Conservation (phyloP, 1,140 invertebrate genomes). For the Agraylea sexmaculata region DNA sequence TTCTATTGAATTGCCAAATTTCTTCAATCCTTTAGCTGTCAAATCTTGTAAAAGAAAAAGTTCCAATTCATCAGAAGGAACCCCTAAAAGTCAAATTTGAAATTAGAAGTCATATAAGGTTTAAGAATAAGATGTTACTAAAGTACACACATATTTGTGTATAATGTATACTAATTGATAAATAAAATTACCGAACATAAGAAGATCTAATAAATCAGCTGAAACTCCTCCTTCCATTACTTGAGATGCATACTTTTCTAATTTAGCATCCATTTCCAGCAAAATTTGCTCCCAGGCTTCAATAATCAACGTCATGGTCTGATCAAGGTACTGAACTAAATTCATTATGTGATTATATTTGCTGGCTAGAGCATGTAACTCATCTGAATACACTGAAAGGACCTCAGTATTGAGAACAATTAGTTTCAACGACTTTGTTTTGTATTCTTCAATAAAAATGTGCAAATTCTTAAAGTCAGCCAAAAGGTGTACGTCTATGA, state of each 20-base stretch:
- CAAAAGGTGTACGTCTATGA: conserved; percentile 47
- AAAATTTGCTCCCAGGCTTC: conserved; percentile 93
- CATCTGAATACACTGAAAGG: conserved; percentile 50
- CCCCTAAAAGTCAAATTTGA: conserved; percentile 27
- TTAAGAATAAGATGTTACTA: too few species aligned
- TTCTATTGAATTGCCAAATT: conserved; percentile 86
- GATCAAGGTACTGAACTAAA: conserved; percentile 56
- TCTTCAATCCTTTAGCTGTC: conserved; percentile 91
- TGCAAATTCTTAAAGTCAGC: conserved; percentile 47
- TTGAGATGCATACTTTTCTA: conserved; percentile 74
- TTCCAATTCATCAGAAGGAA: conserved; percentile 67
- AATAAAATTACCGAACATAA: conserved; percentile 62
- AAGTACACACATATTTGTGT: too few species aligned
- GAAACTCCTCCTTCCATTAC: conserved; percentile 68
- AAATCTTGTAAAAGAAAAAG: conserved; percentile 73
- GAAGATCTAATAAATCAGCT: conserved; percentile 81
- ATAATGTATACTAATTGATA: not conserved
- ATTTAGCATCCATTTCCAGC: conserved; percentile 86
- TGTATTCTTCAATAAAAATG: conserved; percentile 41
- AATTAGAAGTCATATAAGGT: too few species aligned
- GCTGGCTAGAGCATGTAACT: conserved; percentile 56
- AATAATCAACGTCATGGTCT: conserved; percentile 70
- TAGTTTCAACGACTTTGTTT: conserved; percentile 40
- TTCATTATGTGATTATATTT: conserved; percentile 59
- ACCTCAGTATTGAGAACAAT: conserved; percentile 53